Evolutionary conservation across 2,888 invertebrate species (phyloP), one percentile per base, ranked within the genome.

Genomic region (Thecophora atra): DNA sequence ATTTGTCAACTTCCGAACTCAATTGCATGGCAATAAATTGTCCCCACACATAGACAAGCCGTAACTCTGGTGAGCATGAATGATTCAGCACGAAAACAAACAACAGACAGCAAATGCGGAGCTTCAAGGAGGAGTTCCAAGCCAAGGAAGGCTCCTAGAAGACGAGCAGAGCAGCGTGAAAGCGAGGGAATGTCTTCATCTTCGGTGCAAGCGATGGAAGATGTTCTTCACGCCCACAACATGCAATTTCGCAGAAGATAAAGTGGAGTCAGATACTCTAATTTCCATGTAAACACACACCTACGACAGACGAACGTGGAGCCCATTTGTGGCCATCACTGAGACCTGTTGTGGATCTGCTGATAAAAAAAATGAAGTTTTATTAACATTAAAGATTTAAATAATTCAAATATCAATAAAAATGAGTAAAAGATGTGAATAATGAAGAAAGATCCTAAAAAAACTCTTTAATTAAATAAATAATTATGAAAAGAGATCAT

Each of bases 1-100:
- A 77, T 77, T 76, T 76, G 74, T 77, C 76, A 76, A 73, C 75
- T 76, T 77, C 76, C 67, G 67, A 72, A 74, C 73, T 72, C 74
- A 76, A 77, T 76, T 72, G 74, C 74, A 74, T 66, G 71, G 72
- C 75, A 62, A 77, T 77, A 77, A 77, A 76, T 77, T 72, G 51
- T 70, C 54, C n/a, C 64, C 62, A 72, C 65, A 63, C 52, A 15
- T 52, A 68, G 67, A 65, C 71, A 68, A 63, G 65, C 71, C 62
- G 71, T 54, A 72, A 69, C 19, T 15, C 54, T 56, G 71, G 64
- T 54, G 30, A 72, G 71, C 72, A 73, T 73, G 75, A 73, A 74
- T 71, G 72, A 75, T 74, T 76, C 74, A 74, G 74, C 72, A 75
- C 73, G 73, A 74, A 78, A 76, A 76, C 76, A 77, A 15, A 15